Base-by-base conservation (phyloP, 1,140 invertebrate species). In the Eupristina koningsbergeri region DNA sequence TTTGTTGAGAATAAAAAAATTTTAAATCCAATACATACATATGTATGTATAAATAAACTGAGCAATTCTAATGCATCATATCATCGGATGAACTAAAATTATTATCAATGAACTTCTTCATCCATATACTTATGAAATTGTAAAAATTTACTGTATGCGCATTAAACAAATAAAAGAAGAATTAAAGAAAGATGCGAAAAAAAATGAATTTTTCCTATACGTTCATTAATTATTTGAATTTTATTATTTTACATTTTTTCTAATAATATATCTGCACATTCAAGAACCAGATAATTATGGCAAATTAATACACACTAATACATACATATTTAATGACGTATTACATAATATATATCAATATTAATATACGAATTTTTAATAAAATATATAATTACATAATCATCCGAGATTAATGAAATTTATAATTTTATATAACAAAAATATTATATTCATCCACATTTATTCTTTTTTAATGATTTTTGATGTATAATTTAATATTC, bases 51-150 rank as follows among this genome's bases (percentile, higher is more conserved):
- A 45, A 61, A 1, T 15, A 84, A 84, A 47, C 22, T 64, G 79
- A 85, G 84, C 64, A 85, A 86, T 86, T 80, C 41, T 84, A 39
- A 80, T 75, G 86, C 83, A 83, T 86, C 86, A 88, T 87, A 88
- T 88, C 86, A 88, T 87, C 82, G 50, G 85, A 81, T 39, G 78
- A 83, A 86, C 81, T 87, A 85, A 88, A 87, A 83, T 85, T 79
- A 85, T 78, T 86, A 81, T 86, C 45, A 76, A 73, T 76, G 41
- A 78, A 76, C 34, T 75, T 81, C 50, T 83, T 84, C 29, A 39
- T n/a, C n/a, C n/a, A n/a, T 41, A 67, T 79, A 63, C 53, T 77
- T 85, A 11, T 45, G 41, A 45, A 45, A 11, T n/a, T 45, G 64
- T 85, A 79, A 73, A 36, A 22, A 73, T 78, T 77, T 83, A 36